Evolutionary conservation across 2,888 invertebrate species (phyloP), one percentile per base, ranked within the genome.

Genomic region (Cephus spinipes): DNA sequence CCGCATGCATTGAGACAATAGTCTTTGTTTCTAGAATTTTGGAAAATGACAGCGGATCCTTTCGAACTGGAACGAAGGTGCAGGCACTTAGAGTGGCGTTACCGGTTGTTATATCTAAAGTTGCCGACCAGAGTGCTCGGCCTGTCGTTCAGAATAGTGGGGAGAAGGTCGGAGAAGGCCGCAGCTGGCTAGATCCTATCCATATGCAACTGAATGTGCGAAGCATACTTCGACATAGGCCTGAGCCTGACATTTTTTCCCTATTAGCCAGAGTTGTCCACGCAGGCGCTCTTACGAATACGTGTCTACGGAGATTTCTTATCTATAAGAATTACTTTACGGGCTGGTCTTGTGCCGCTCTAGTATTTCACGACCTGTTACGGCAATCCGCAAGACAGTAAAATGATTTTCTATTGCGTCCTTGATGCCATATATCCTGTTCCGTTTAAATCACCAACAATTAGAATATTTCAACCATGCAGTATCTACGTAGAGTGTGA

Each of bases 91-190:
- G 77, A 77, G 76, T 79, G 76, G 78, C 79, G 76, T 78, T 83
- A 85, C 84, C 83, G 84, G 83, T 78, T 85, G 80, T 73, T 73
- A 75, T 75, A 33, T 55, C 55, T 75, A 32, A 31, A 78, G 36
- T 71, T 79, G 73, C 74, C 79, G 82, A 78, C 79, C 84, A 81
- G 82, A 83, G 79, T 82, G 80, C 79, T 82, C 78, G 81, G 77
- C 69, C 69, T 36, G 35, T 77, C 34, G 76, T 69, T 55, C 75
- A 34, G 69, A 12, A n/a, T 33, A 35, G 88, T 83, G 88, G 88
- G 89, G 88, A 85, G 89, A 90, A 90, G 90, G 90, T 90, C 90
- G 90, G 87, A 89, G 90, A 90, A 90, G 90, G 90, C 89, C 90
- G 88, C 89, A 86, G 88, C 89, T 88, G 88, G 86, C 82, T 87